phyloP scores from a whole-genome alignment of 2,113 vertebrate species.

The Verasper variegatus region DNA sequence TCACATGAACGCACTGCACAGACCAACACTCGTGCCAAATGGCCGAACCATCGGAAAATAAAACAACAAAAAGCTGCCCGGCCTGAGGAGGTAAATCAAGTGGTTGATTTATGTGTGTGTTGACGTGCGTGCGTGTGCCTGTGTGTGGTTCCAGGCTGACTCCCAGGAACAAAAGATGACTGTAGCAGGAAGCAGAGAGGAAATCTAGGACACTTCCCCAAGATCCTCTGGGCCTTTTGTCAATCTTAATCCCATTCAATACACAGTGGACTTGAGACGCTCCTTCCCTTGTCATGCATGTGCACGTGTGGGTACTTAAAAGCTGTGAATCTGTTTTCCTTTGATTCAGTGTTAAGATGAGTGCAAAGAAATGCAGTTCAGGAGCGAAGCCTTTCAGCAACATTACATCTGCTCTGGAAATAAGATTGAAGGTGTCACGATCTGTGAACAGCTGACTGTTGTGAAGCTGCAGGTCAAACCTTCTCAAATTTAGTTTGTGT shows the following conservation, averaged over 20 bases:
- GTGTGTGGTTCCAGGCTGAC: slow-evolving; percentile 42
- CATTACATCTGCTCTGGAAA: no score
- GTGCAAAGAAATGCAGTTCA: not conserved
- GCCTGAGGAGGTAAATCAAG: slow-evolving; percentile 14
- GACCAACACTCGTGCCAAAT: not conserved
- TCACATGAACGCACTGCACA: slow-evolving; percentile 15
- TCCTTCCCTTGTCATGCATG: not conserved
- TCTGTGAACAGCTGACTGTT: no score
- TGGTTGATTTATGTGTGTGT: slow-evolving; percentile 22
- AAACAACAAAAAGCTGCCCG: slow-evolving; percentile 1
- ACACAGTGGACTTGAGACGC: slow-evolving; percentile 7
- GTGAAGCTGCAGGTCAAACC: no score
- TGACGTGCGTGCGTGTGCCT: not conserved
- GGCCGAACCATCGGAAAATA: slow-evolving; percentile 3
- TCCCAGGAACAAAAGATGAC: slow-evolving; percentile 60
- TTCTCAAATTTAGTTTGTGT: no score
- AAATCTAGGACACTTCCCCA: slow-evolving; percentile 75
- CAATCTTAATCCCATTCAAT: slow-evolving; percentile 71
- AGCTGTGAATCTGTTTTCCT: not conserved
- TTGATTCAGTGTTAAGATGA: not conserved
- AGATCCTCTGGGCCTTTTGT: slow-evolving; percentile 69
- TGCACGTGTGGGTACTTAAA: not conserved
- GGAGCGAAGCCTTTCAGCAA: not conserved
- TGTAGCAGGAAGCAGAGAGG: slow-evolving; percentile 33
- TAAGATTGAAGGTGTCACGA: no score